These are phyloP conservation scores for Drosophila erecta DNA, from an alignment of 1,140 invertebrate genomes.

Conservation along the genomic window DNA sequence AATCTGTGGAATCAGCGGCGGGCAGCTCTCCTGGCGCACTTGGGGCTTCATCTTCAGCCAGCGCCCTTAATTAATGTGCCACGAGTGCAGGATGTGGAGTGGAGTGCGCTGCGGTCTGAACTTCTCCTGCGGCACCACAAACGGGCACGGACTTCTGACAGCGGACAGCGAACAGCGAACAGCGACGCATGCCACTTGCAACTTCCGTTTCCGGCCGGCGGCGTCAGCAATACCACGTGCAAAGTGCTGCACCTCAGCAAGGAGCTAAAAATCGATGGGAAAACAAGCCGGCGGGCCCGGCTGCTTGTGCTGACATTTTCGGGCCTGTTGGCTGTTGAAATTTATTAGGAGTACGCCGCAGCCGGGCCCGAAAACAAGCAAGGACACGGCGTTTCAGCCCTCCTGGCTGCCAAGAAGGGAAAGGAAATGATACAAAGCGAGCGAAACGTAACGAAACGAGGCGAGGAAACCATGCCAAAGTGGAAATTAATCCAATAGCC, in stretches of 20 bases:
- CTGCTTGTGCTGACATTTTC: constrained; percentile 51
- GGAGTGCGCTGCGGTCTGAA: too few relatives aligned
- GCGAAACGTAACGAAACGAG: not conserved
- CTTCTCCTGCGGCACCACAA: constrained; percentile 14
- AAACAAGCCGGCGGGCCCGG: constrained; percentile 36
- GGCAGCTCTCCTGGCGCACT: not conserved
- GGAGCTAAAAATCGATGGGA: constrained; percentile 54
- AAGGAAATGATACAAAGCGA: constrained; percentile 12
- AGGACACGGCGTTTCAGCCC: constrained; percentile 36
- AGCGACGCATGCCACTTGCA: constrained; percentile 74
- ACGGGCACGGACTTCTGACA: constrained; percentile 11
- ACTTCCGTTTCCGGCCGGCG: constrained; percentile 65
- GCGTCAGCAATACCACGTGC: constrained; percentile 18
- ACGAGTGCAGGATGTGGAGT: not conserved
- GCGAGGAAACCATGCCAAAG: constrained; percentile 2
- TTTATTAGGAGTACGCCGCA: constrained; percentile 66
- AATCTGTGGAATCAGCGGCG: constrained; percentile 29
- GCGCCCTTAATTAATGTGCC: constrained; percentile 59
- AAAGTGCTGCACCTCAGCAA: constrained; percentile 39
- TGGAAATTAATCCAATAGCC: constrained; percentile 47
- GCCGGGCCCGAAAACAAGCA: constrained; percentile 37
- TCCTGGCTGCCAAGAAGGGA: constrained; percentile 20
- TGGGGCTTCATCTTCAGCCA: constrained; percentile 25
- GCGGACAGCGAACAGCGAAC: constrained; percentile 26
- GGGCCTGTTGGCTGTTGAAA: constrained; percentile 51